These are phyloP conservation scores for Oryzias javanicus DNA, from an alignment of 2,113 vertebrate genomes.

Conservation along the genomic window DNA sequence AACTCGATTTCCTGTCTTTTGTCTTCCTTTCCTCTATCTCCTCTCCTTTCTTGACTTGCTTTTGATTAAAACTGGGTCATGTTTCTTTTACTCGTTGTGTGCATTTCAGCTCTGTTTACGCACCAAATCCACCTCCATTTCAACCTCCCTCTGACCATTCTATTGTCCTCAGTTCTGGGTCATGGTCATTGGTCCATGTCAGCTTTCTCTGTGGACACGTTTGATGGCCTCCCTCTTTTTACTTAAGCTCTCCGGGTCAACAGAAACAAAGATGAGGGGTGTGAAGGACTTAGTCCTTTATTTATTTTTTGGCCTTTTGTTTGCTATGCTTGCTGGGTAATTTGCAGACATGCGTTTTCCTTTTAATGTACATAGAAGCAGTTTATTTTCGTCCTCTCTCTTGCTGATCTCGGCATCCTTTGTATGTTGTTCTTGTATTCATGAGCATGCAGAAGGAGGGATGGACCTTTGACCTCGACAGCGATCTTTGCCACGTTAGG, in stretches of 20 bases:
- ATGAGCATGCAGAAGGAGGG: constrained; percentile 30
- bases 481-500: constrained; percentile 48
- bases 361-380: constrained; percentile 35
- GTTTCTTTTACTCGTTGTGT: constrained; percentile 31
- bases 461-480: constrained; percentile 49
- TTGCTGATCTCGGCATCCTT: constrained; percentile 20
- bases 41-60: background rate
- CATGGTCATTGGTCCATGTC: constrained; percentile 63
- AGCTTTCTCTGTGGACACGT: constrained; percentile 56
- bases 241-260: constrained; percentile 63
- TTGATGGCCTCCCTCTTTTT: constrained; percentile 65
- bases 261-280: constrained; percentile 47
- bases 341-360: constrained; percentile 45
- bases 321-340: constrained; percentile 24
- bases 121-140: constrained; percentile 9
- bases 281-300: constrained; percentile 59
- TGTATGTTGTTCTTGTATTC: constrained; percentile 13
- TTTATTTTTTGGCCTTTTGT: constrained; percentile 37
- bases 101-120: constrained; percentile 37
- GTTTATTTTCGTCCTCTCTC: constrained; percentile 3
- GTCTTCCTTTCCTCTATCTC: constrained; percentile 3
- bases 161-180: constrained; percentile 54
- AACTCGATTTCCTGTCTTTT: constrained; percentile 17
- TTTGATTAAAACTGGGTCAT: constrained; percentile 20
- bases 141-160: constrained; percentile 28